These are phyloP conservation scores for Apaloderma vittatum DNA, from an alignment of 2,113 vertebrate genomes.

Conservation along the genomic window DNA sequence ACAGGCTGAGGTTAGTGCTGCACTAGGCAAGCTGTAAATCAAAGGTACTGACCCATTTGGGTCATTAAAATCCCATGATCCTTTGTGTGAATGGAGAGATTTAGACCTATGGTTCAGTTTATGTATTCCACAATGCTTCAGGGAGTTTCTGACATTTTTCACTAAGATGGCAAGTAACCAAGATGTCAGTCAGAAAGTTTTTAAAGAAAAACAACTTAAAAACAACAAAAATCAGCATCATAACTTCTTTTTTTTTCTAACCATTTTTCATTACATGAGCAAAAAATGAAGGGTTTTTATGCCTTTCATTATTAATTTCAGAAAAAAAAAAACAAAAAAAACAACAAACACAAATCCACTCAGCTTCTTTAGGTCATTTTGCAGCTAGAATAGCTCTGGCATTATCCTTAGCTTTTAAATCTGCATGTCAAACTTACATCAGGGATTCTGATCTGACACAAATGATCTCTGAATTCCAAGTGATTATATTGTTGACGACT, in stretches of 20 bases:
- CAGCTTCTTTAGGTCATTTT: background rate
- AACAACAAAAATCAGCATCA: background rate
- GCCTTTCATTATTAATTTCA: background rate
- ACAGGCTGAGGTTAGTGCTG: background rate
- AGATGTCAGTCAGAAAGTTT: background rate
- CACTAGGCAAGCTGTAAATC: background rate
- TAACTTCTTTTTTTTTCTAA: background rate
- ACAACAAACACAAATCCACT: background rate
- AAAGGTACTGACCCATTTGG: background rate
- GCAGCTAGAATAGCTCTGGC: background rate
- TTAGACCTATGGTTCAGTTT: background rate
- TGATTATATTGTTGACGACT: background rate
- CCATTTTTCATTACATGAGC: background rate
- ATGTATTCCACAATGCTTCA: background rate
- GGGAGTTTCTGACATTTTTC: conserved; percentile 47
- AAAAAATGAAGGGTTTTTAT: background rate
- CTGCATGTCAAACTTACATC: background rate
- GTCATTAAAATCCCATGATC: conserved; percentile 7
- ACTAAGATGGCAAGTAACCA: background rate
- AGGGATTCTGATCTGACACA: background rate
- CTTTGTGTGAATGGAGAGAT: background rate
- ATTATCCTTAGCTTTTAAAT: background rate
- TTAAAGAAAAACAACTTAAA: background rate
- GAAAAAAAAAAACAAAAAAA: background rate
- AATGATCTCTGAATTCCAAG: background rate